Percentiles rank a stretch among this genome's conserved stretches.
phyloP scores from a whole-genome alignment of 2,888 invertebrate species.

The Dastarcus helophoroides region DNA sequence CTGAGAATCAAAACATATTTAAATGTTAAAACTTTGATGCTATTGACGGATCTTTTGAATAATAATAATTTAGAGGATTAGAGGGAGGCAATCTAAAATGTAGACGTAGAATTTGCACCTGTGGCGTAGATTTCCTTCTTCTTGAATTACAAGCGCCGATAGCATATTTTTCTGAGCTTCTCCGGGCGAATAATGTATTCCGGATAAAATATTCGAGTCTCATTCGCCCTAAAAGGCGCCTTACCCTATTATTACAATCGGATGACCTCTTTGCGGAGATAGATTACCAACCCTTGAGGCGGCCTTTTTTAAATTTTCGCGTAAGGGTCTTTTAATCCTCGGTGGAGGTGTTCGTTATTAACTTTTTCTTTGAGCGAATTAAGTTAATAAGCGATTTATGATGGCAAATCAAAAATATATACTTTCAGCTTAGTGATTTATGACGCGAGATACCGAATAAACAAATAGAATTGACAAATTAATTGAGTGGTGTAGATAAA shows the following conservation, averaged over 20 bases:
- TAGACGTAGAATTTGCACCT: slow-evolving; percentile 29
- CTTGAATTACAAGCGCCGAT: slow-evolving; percentile 26
- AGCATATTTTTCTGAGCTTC: slow-evolving; percentile 30
- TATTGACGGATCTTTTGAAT: too few relatives aligned
- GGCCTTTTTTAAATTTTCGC: slow-evolving; percentile 8
- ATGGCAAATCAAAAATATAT: background rate
- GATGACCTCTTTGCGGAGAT: slow-evolving; percentile 31
- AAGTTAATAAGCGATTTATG: background rate
- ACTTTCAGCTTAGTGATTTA: too few relatives aligned
- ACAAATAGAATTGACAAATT: background rate
- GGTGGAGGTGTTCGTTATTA: background rate
- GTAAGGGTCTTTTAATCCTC: background rate
- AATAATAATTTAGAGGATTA: slow-evolving; percentile 9
- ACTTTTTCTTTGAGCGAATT: background rate
- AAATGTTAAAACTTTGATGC: too few relatives aligned
- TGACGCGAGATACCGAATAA: too few relatives aligned
- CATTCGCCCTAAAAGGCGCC: slow-evolving; percentile 29
- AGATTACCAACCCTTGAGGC: slow-evolving; percentile 13
- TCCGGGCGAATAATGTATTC: slow-evolving; percentile 28
- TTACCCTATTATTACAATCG: slow-evolving; percentile 34
- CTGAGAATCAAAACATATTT: too few relatives aligned
- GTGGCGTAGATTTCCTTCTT: slow-evolving; percentile 21
- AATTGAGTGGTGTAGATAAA: background rate
- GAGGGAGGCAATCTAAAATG: slow-evolving; percentile 25
- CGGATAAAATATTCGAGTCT: slow-evolving; percentile 32